Percentiles rank a stretch among this genome's conserved stretches.
These are phyloP conservation scores for Diabrotica balteata DNA, from an alignment of 2,888 invertebrate species.

Conservation along the genomic window DNA sequence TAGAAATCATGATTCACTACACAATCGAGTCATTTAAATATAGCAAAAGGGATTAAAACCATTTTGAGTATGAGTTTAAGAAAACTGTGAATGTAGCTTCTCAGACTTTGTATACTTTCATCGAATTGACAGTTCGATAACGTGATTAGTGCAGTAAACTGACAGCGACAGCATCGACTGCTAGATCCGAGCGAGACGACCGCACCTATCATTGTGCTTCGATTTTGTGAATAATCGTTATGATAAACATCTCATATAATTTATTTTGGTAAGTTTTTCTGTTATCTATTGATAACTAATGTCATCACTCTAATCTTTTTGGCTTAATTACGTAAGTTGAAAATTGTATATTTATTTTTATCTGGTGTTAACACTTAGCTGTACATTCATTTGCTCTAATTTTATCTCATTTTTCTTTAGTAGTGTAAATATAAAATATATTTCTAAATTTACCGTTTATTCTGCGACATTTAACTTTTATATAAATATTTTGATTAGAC, in stretches of 20 bases:
- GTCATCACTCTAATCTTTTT: conserved; percentile 5
- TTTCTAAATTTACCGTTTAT: not conserved
- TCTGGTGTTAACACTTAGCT: conserved; percentile 26
- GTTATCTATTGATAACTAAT: conserved; percentile 34
- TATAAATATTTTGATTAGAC: not conserved
- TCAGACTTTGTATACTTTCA: conserved; percentile 7
- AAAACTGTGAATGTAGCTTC: conserved; percentile 5
- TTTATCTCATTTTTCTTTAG: conserved; percentile 20
- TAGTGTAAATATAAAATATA: conserved; percentile 14
- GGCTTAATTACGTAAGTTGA: conserved; percentile 1
- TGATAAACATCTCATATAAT: conserved; percentile 53
- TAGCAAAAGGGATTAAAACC: conserved; percentile 6
- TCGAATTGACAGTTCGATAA: conserved; percentile 16
- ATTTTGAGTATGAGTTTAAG: conserved; percentile 12
- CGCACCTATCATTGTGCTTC: conserved; percentile 58
- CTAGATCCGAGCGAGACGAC: conserved; percentile 42
- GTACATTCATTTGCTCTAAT: conserved; percentile 29
- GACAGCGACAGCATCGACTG: conserved; percentile 34
- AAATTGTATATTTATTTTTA: conserved; percentile 16
- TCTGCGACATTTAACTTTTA: not conserved
- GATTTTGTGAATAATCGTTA: conserved; percentile 54
- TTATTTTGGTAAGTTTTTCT: conserved; percentile 51
- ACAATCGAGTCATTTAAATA: conserved; percentile 11
- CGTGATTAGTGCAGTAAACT: conserved; percentile 36
- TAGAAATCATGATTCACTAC: conserved; percentile 15